phyloP scores from a whole-genome alignment of 2,113 vertebrate species.

The Tyto alba region DNA sequence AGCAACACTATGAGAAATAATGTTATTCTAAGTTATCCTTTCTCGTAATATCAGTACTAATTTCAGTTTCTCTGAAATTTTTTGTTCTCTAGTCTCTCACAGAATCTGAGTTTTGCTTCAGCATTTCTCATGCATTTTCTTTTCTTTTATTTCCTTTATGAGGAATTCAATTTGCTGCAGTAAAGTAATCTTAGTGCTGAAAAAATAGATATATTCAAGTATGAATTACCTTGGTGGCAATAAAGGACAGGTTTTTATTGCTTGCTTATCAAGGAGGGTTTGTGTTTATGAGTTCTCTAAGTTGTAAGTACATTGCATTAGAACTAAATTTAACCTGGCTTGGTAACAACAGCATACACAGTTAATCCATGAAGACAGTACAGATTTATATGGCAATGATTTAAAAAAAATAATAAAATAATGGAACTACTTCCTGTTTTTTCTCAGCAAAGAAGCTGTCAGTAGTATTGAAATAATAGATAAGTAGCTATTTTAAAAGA shows the following conservation, averaged over 20 bases:
- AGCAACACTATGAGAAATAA: background rate
- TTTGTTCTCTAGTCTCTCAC: background rate
- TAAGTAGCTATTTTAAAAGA: background rate
- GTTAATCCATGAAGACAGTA: background rate
- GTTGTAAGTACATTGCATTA: background rate
- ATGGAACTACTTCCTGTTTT: background rate
- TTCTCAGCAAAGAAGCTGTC: background rate
- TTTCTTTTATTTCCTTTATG: conserved; percentile 1
- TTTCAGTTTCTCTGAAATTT: background rate
- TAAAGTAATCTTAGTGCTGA: conserved; percentile 29
- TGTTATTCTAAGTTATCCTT: background rate
- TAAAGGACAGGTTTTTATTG: conserved; percentile 58
- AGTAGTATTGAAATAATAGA: background rate
- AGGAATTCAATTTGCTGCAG: conserved; percentile 30
- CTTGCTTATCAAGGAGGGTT: conserved; percentile 39
- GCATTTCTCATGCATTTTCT: background rate
- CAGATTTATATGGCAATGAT: background rate
- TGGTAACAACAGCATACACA: background rate
- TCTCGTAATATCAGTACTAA: background rate
- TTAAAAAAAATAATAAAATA: background rate
- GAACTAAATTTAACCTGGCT: conserved; percentile 31
- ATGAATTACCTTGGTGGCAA: conserved; percentile 41
- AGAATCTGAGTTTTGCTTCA: background rate
- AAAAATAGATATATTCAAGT: conserved; percentile 40
- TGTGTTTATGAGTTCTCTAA: conserved; percentile 37